Evolutionary conservation across 2,797 vertebrate species (phyloP).

Genomic region (Diplodus puntazzo): DNA sequence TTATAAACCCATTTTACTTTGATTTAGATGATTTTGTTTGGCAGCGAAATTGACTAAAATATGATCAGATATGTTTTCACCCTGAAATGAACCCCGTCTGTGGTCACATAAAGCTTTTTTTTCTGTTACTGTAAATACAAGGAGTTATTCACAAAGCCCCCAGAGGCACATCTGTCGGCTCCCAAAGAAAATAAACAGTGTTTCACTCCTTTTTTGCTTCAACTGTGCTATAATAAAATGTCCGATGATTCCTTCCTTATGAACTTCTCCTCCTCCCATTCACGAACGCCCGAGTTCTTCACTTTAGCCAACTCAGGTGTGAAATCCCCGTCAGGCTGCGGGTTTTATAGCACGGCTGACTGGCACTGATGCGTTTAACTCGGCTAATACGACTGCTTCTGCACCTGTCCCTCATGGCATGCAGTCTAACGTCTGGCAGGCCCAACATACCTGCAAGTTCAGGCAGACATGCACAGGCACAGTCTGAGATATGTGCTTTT

Average conservation of each 20-base stretch:
- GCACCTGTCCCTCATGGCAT: slow-evolving; percentile 10
- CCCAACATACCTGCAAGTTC: not conserved
- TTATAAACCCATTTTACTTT: not conserved
- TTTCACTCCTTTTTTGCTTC: slow-evolving; percentile 15
- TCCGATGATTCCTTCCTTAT: not conserved
- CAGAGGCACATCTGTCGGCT: not conserved
- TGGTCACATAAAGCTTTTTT: not conserved
- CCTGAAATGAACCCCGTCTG: not conserved
- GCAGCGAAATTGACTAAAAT: not conserved
- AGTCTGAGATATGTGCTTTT: not conserved
- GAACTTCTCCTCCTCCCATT: not conserved
- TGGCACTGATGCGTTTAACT: slow-evolving; percentile 2
- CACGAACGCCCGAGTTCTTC: not conserved
- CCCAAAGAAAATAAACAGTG: slow-evolving; percentile 12
- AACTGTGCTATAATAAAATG: slow-evolving; percentile 35
- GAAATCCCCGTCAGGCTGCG: not conserved
- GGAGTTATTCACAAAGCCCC: not conserved
- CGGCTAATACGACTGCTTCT: slow-evolving; percentile 5
- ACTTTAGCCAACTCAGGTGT: slow-evolving; percentile 2
- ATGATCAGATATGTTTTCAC: not conserved
- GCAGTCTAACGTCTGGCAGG: not conserved
- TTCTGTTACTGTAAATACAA: not conserved
- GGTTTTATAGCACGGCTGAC: slow-evolving; percentile 3
- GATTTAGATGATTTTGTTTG: not conserved
- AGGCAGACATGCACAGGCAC: not conserved